Evolutionary conservation across 2,797 vertebrate species (phyloP).

Genomic region (Pipistrellus pygmaeus): DNA sequence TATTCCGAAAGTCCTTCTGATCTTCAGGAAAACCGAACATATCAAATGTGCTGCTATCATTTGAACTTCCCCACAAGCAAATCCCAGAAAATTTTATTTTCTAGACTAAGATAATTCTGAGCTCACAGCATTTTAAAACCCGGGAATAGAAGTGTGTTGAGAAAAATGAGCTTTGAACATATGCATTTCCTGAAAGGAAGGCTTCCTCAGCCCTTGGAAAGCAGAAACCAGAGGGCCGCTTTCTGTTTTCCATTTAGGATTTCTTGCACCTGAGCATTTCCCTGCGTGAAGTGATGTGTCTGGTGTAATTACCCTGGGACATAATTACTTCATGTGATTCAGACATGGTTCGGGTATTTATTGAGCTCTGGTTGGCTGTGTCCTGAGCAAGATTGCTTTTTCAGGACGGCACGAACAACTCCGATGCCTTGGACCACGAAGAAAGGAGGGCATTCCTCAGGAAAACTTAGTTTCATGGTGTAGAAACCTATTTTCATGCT

Average conservation of each 20-base stretch:
- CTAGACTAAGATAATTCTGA: slow-evolving; percentile 70
- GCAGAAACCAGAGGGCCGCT: not conserved
- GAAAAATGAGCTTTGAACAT: slow-evolving; percentile 64
- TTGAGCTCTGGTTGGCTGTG: not conserved
- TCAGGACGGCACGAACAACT: not conserved
- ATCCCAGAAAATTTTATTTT: slow-evolving; percentile 73
- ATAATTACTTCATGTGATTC: slow-evolving; percentile 29
- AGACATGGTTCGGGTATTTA: slow-evolving; percentile 16
- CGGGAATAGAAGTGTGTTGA: not conserved
- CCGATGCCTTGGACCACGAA: not conserved
- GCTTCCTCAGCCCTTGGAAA: slow-evolving; percentile 4
- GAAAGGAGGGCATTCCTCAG: not conserved
- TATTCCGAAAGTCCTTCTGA: slow-evolving; percentile 80
- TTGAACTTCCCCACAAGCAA: slow-evolving; percentile 75
- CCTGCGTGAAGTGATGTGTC: not conserved
- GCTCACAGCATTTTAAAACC: slow-evolving; percentile 60
- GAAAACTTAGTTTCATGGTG: not conserved
- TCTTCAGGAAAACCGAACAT: slow-evolving; percentile 84
- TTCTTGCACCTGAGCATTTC: slow-evolving; percentile 13
- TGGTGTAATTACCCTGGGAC: not conserved
- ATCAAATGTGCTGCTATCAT: slow-evolving; percentile 70
- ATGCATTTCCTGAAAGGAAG: slow-evolving; percentile 55
- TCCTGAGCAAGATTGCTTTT: not conserved
- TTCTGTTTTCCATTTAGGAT: slow-evolving; percentile 1
- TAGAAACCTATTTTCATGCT: slow-evolving; percentile 36